Percentiles rank a stretch among this genome's conserved stretches.
phyloP scores from a whole-genome alignment of 2,113 vertebrate genomes.

The Pteropus alecto region DNA sequence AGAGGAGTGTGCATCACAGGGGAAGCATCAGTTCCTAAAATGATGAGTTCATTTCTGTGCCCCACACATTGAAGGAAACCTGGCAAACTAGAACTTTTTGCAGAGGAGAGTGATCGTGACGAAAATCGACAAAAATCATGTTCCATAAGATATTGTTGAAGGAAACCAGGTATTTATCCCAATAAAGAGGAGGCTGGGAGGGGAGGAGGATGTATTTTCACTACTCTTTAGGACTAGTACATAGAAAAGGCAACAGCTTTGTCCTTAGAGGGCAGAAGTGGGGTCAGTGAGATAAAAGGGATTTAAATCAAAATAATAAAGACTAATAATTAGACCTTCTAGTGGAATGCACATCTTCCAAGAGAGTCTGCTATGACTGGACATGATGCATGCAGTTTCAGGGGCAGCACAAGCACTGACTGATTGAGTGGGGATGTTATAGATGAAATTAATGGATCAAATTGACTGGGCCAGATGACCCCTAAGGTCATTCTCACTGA shows the following conservation, averaged over 20 bases:
- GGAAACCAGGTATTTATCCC: neutral
- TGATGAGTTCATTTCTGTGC: neutral
- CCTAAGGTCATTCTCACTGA: neutral
- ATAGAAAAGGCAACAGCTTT: neutral
- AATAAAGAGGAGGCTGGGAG: neutral
- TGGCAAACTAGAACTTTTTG: neutral
- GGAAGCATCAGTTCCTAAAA: neutral
- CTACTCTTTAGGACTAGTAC: neutral
- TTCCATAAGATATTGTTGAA: neutral
- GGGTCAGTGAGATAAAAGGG: neutral
- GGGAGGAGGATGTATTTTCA: neutral
- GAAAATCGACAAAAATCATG: neutral
- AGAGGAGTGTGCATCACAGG: neutral
- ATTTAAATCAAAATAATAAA: neutral
- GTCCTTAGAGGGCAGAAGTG: neutral
- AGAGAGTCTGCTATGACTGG: neutral
- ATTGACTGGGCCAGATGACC: neutral
- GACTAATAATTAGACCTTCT: neutral
- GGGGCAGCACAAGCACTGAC: neutral
- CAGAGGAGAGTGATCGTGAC: neutral
- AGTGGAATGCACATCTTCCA: neutral
- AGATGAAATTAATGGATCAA: neutral
- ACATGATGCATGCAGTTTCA: neutral
- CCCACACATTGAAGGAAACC: neutral
- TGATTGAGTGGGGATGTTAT: neutral